Base-by-base conservation (phyloP, 1,140 invertebrate genomes). In the Drosophila jambulina region DNA sequence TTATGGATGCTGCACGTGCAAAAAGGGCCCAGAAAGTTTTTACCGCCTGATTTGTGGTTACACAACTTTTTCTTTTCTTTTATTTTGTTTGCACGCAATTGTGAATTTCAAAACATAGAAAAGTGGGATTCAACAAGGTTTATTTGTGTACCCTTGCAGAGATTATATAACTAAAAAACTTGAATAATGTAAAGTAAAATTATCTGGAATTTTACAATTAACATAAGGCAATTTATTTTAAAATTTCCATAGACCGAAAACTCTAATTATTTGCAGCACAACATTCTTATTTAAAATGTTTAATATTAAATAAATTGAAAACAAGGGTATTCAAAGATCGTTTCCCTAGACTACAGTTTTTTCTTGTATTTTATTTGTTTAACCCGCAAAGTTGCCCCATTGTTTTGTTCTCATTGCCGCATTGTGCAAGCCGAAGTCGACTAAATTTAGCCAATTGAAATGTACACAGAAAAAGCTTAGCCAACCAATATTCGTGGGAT, bases 1-100 rank as follows among this genome's bases (percentile, higher is more conserved):
- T 88, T 88, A 88, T 88, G 80, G 84, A 67, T 75, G 51, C 80
- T 75, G 84, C 85, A 84, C 84, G 85, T 88, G 84, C 85, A 90
- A 88, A 75, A 80, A 60, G 48, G 51, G 59, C 69, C 45, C 53
- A 45, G 54, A 51, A 90, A 90, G 46, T 81, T 88, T 88, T 74
- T 80, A 77, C 77, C 84, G 84, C 85, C 84, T 88, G 84, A 88
- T 88, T 90, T 88, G 84, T 90, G 84, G 85, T 84, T 84, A 81
- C 78, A 75, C 80, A 87, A 90, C 54, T 82, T 87, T 80, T 77
- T 78, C 53, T 32, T 57, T 40, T 40, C 36, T 60, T 48, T 40
- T 43, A 54, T 45, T 53, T 72, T 34, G 27, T 40, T 25, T 27
- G 51, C 53, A 71, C 62, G 32, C 67, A 70, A 68, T 68, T 70